Evolutionary conservation across 2,113 vertebrate species (phyloP).

Genomic region (Tragelaphus strepsiceros): DNA sequence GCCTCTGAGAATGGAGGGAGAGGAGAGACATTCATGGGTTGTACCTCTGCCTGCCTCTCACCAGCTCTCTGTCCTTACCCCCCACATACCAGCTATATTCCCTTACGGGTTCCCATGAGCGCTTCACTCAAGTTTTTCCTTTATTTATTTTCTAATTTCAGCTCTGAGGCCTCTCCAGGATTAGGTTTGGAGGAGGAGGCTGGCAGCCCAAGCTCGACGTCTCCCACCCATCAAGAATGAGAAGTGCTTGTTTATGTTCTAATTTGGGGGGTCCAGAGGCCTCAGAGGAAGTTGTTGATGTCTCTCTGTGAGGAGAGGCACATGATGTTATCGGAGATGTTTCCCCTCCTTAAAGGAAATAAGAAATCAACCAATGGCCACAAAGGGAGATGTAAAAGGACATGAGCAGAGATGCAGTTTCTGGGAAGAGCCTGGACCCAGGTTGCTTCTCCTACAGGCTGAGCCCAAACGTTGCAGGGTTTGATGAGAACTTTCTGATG

Average conservation of each 20-base stretch:
- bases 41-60: background rate
- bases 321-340: background rate
- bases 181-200: background rate
- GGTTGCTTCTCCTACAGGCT: background rate
- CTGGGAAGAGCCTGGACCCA: background rate
- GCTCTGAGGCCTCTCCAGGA: background rate
- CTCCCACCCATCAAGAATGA: background rate
- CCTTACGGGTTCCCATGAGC: rapidly evolving
- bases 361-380: background rate
- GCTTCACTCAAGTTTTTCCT: background rate
- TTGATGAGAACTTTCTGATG: background rate
- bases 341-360: background rate
- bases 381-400: background rate
- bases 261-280: background rate
- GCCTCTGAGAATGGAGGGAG: background rate
- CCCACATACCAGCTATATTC: background rate
- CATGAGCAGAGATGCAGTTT: background rate
- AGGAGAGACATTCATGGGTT: background rate
- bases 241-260: background rate
- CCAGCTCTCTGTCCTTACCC: background rate
- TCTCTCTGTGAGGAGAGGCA: background rate
- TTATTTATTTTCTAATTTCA: background rate
- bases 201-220: background rate
- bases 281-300: background rate
- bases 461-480: background rate